Percentiles rank a stretch among this genome's conserved stretches.
Evolutionary conservation across 2,888 invertebrate genomes (phyloP).

Genomic region (Branchipolynoe longqiensis): DNA sequence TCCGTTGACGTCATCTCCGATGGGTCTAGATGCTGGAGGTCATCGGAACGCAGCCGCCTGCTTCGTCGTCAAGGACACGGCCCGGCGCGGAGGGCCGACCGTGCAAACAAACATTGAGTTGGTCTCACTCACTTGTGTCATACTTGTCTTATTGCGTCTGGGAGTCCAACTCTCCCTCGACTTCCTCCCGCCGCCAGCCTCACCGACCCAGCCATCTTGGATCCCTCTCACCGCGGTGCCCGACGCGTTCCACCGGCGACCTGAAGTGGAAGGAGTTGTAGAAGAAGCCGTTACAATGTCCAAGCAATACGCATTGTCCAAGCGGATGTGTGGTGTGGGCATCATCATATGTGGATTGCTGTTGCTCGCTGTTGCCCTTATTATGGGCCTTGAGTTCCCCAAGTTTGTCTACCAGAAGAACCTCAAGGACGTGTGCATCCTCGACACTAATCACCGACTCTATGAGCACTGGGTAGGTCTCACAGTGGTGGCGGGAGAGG

Average conservation of each 20-base stretch:
- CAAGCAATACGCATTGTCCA: slow-evolving; percentile 61
- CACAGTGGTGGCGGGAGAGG: too few relatives aligned
- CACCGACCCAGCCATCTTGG: too few relatives aligned
- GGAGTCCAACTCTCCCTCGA: background rate
- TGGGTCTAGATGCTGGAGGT: background rate
- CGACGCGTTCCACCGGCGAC: background rate
- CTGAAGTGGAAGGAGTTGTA: background rate
- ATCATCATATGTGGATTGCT: slow-evolving; percentile 71
- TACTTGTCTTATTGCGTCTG: background rate
- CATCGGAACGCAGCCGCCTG: background rate
- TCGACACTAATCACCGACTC: slow-evolving; percentile 66
- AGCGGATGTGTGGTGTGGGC: slow-evolving; percentile 70
- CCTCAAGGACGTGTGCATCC: slow-evolving; percentile 70
- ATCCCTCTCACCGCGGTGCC: background rate
- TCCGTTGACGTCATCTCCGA: slow-evolving; percentile 6
- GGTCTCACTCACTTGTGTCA: background rate
- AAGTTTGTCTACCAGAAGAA: slow-evolving; percentile 71
- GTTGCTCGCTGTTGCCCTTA: slow-evolving; percentile 71
- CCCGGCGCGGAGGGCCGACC: background rate
- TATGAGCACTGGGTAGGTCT: slow-evolving; percentile 75
- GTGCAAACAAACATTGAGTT: background rate
- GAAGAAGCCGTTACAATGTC: background rate
- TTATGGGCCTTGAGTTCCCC: slow-evolving; percentile 75
- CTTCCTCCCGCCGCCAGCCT: too few relatives aligned
- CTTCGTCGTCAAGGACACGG: background rate